phyloP scores from a whole-genome alignment of 2,888 invertebrate genomes.

The Drosophila setosimentum region DNA sequence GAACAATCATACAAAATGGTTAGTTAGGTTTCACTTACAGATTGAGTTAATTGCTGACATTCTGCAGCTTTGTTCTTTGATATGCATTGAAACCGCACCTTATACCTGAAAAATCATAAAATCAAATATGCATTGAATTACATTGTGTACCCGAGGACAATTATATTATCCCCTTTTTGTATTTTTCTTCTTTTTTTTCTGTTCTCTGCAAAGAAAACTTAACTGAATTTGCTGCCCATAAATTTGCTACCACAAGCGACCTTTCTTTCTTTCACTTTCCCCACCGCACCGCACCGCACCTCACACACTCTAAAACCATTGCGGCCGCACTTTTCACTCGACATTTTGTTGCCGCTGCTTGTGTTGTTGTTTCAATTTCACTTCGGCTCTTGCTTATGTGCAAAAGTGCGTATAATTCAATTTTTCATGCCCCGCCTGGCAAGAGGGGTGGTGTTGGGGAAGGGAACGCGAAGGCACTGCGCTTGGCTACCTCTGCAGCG shows the following conservation, averaged over 20 bases:
- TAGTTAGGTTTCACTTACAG: not conserved
- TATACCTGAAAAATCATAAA: slow-evolving; percentile 67
- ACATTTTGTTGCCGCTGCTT: slow-evolving; percentile 56
- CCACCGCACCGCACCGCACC: not conserved
- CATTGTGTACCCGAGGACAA: slow-evolving; percentile 61
- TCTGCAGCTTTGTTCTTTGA: slow-evolving; percentile 10
- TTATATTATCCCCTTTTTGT: slow-evolving; percentile 77
- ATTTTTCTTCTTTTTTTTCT: too few relatives aligned
- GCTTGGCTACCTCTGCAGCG: slow-evolving; percentile 35
- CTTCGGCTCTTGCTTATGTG: slow-evolving; percentile 70
- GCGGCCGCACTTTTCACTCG: slow-evolving; percentile 66
- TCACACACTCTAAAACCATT: slow-evolving; percentile 26
- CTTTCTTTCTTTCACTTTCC: not conserved
- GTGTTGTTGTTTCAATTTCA: slow-evolving; percentile 47
- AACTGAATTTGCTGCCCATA: slow-evolving; percentile 75
- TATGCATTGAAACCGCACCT: slow-evolving; percentile 52
- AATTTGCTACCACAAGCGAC: slow-evolving; percentile 75
- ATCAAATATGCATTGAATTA: slow-evolving; percentile 82
- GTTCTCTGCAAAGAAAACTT: slow-evolving; percentile 46
- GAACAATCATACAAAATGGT: not conserved
- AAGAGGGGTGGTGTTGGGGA: slow-evolving; percentile 9
- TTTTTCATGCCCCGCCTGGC: slow-evolving; percentile 70
- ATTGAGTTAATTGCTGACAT: not conserved
- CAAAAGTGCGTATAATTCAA: slow-evolving; percentile 82
- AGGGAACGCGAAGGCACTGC: not conserved